Conservation (phyloP, 92 coral and sea anemone species). For the Anthopleura xanthogrammica region DNA sequence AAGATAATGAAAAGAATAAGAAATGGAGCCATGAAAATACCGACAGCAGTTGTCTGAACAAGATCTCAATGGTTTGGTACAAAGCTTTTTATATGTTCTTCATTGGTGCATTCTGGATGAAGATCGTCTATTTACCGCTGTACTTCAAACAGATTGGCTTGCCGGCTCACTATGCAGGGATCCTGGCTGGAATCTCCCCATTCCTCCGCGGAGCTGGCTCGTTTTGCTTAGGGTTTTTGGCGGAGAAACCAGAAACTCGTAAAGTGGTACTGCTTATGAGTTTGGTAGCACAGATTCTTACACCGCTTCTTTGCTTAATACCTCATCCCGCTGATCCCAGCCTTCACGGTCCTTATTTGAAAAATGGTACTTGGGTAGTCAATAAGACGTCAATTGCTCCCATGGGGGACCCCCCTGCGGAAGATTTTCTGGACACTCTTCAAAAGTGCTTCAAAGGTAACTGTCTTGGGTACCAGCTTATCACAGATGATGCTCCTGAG, state of each 20-base stretch:
- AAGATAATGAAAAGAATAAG: conserved; percentile 16
- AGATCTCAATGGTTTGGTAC: conserved; percentile 30
- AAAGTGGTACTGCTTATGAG: conserved; percentile 42
- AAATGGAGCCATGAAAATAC: neutral
- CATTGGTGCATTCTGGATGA: conserved; percentile 45
- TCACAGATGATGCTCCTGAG: conserved; percentile 19
- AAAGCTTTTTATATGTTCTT: conserved; percentile 51
- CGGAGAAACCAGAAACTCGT: conserved; percentile 50
- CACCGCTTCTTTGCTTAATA: conserved; percentile 43
- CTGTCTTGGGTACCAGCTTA: conserved; percentile 26
- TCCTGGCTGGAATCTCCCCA: conserved; percentile 51
- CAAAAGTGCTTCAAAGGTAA: conserved; percentile 28
- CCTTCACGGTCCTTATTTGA: neutral
- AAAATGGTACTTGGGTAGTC: neutral
- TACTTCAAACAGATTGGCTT: conserved; percentile 57
- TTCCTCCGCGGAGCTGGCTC: conserved; percentile 58
- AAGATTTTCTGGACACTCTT: conserved; percentile 19
- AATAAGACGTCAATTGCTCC: conserved; percentile 14
- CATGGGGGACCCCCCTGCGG: conserved; percentile 25
- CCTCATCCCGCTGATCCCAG: conserved; percentile 31
- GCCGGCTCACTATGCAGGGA: conserved; percentile 52
- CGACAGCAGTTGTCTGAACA: neutral
- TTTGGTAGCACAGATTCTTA: conserved; percentile 26
- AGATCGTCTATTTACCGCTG: conserved; percentile 43
- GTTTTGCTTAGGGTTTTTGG: conserved; percentile 42